phyloP scores from a whole-genome alignment of 2,888 invertebrate genomes.

The Acutogordius australiensis region DNA sequence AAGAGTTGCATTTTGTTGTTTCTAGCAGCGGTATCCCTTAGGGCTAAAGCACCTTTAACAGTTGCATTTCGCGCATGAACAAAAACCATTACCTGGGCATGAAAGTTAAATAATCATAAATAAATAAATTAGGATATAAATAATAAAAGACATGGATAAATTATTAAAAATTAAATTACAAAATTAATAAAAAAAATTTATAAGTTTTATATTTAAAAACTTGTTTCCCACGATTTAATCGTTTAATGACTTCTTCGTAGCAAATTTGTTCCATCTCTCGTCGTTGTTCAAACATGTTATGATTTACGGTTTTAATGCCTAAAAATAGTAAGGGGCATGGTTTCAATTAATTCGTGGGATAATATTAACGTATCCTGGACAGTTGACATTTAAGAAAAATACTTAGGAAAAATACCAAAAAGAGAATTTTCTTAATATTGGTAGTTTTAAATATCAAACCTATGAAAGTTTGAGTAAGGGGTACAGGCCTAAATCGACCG shows the following conservation, averaged over 20 bases:
- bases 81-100: constrained; percentile 53
- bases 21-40: constrained; percentile 50
- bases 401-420: no score
- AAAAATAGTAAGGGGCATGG: no score
- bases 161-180: constrained; percentile 19
- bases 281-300: constrained; percentile 33
- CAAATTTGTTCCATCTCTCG: constrained; percentile 62
- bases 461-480: constrained; percentile 60
- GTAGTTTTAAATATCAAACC: constrained; percentile 31
- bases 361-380: no score
- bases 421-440: no score
- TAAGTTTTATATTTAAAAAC: not conserved
- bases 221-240: constrained; percentile 65
- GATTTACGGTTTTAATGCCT: constrained; percentile 13
- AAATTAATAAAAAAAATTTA: constrained; percentile 19
- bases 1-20: constrained; percentile 42
- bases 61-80: constrained; percentile 93
- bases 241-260: constrained; percentile 58
- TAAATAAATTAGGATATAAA: constrained; percentile 7
- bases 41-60: constrained; percentile 47
- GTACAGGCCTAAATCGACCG: constrained; percentile 73
- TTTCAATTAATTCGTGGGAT: no score
- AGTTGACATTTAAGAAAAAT: no score
- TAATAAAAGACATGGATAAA: no score
- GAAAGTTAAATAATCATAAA: not conserved